phyloP scores from a whole-genome alignment of 2,888 invertebrate species.

The Thereva unica region DNA sequence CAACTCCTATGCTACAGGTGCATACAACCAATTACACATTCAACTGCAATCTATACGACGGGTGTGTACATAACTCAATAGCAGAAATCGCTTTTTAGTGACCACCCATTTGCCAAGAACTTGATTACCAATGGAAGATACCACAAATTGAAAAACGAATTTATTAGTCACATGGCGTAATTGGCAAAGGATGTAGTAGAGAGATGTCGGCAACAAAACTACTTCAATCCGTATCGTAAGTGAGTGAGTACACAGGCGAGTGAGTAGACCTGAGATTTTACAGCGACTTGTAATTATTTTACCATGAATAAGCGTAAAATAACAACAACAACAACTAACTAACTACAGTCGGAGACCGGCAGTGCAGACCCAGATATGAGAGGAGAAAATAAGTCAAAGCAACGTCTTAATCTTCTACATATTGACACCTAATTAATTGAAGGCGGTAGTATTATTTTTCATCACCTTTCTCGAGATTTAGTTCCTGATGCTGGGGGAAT shows the following conservation, averaged over 20 bases:
- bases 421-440: constrained; percentile 31
- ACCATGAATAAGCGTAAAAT: constrained; percentile 1
- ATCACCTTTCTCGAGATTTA: constrained; percentile 8
- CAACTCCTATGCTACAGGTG: too few species aligned
- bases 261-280: constrained; percentile 8
- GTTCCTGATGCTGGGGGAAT: background rate
- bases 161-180: constrained; percentile 41
- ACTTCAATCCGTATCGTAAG: constrained; percentile 36
- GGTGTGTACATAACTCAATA: constrained; percentile 5
- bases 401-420: constrained; percentile 24
- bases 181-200: constrained; percentile 35
- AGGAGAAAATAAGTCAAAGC: constrained; percentile 29
- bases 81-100: constrained; percentile 28
- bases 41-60: too few species aligned
- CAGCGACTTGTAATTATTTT: constrained; percentile 26
- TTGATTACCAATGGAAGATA: constrained; percentile 22
- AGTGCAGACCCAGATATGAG: constrained; percentile 2
- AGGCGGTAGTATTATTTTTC: constrained; percentile 17
- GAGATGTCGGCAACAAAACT: constrained; percentile 39
- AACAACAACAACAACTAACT: constrained; percentile 7
- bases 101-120: constrained; percentile 31
- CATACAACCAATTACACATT: too few species aligned
- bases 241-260: background rate
- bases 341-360: constrained; percentile 1
- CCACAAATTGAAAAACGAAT: constrained; percentile 35